phyloP scores from a whole-genome alignment of 2,797 vertebrate genomes.

The Gadopsis bispinosus region DNA sequence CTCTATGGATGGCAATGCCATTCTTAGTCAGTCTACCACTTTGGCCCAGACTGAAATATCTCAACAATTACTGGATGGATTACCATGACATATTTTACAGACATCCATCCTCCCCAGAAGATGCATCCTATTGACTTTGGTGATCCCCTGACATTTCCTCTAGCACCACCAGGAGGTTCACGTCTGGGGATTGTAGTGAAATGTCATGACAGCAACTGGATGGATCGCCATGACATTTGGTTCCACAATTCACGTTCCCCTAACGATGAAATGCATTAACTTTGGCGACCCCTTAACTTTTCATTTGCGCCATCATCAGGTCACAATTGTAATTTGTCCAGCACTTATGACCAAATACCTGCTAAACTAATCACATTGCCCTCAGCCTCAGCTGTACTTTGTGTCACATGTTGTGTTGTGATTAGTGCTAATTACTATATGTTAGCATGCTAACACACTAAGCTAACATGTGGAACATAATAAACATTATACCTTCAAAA shows the following conservation, averaged over 20 bases:
- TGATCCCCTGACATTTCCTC: neutral
- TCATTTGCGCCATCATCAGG: neutral
- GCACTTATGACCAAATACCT: neutral
- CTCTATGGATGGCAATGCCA: neutral
- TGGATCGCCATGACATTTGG: neutral
- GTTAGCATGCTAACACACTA: neutral
- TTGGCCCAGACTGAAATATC: neutral
- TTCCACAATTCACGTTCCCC: neutral
- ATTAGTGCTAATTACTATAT: neutral
- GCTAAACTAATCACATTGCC: neutral
- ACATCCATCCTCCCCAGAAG: neutral
- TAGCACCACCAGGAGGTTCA: neutral
- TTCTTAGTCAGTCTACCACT: neutral
- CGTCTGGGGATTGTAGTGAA: neutral
- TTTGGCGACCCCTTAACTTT: neutral
- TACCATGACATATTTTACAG: neutral
- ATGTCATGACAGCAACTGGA: neutral
- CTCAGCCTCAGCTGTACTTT: neutral
- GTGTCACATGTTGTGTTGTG: no score
- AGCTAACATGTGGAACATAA: neutral
- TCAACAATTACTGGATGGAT: neutral
- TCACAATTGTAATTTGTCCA: neutral
- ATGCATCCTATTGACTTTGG: neutral
- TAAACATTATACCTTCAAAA: neutral
- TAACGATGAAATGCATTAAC: neutral